Conservation (phyloP, 2,797 vertebrate species). For the Uromys caudimaculatus region DNA sequence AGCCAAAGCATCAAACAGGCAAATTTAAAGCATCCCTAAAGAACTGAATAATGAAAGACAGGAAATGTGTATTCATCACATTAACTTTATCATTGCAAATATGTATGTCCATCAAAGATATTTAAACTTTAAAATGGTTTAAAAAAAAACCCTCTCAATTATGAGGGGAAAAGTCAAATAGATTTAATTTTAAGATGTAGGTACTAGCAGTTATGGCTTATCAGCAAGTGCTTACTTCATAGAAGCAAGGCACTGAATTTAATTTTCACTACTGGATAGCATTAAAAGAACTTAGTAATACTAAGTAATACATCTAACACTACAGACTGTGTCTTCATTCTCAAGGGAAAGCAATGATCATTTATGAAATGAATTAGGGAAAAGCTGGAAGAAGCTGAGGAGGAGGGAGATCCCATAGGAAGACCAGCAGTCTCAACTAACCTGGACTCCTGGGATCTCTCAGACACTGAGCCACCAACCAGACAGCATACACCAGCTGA, state of each 20-base stretch:
- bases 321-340: constrained; percentile 90
- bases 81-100: constrained; percentile 83
- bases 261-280: constrained; percentile 78
- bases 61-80: constrained; percentile 82
- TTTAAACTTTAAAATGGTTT: constrained; percentile 84
- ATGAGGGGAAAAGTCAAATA: constrained; percentile 97
- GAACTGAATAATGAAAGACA: constrained; percentile 83
- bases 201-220: not conserved
- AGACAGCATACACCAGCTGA: too few species aligned
- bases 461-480: too few species aligned
- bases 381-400: too few species aligned
- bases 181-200: constrained; percentile 95
- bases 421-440: too few species aligned
- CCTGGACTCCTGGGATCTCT: too few species aligned
- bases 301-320: constrained; percentile 69
- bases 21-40: constrained; percentile 82
- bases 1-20: constrained; percentile 79
- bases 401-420: too few species aligned
- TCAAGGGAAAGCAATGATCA: constrained; percentile 81
- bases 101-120: constrained; percentile 85
- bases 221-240: not conserved
- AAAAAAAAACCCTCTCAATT: constrained; percentile 85
- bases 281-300: constrained; percentile 93
- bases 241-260: not conserved
- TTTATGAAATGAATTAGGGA: not conserved